Evolutionary conservation across 2,797 vertebrate species (phyloP).

Genomic region (Petrocephalus schoutedeni): DNA sequence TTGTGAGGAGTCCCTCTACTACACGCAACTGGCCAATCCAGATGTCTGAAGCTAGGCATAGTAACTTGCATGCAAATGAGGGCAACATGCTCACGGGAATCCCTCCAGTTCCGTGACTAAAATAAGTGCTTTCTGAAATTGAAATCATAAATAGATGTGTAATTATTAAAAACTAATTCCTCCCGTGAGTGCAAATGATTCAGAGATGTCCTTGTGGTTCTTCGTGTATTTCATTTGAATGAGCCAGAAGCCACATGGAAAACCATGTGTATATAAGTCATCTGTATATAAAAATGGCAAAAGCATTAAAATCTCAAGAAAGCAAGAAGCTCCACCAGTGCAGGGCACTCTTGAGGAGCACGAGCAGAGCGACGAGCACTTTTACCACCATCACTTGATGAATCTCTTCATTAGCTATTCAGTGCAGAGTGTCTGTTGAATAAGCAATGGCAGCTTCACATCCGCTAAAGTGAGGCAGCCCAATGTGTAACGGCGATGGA

Average conservation of each 20-base stretch:
- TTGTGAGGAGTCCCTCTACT: no score
- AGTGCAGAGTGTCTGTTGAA: constrained; percentile 1
- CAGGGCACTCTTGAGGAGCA: neutral
- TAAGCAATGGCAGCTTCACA: neutral
- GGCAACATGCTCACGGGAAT: neutral
- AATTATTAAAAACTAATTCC: constrained; percentile 6
- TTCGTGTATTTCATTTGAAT: neutral
- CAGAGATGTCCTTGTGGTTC: neutral
- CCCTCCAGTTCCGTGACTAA: neutral
- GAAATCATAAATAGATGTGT: constrained; percentile 2
- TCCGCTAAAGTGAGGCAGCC: neutral
- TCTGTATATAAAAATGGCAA: neutral
- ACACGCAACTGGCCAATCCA: neutral
- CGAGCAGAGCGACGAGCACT: neutral
- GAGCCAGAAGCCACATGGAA: neutral
- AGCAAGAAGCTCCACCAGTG: neutral
- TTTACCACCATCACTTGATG: constrained; percentile 4
- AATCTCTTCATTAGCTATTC: constrained; percentile 24
- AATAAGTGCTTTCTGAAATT: neutral
- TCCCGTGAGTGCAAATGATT: constrained; percentile 3
- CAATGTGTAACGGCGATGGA: no score
- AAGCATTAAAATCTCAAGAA: constrained; percentile 2
- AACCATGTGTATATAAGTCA: neutral
- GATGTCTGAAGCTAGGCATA: neutral
- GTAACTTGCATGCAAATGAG: neutral